These are phyloP conservation scores for Rhabdomys dilectus DNA, from an alignment of 2,113 vertebrate genomes.

Conservation along the genomic window DNA sequence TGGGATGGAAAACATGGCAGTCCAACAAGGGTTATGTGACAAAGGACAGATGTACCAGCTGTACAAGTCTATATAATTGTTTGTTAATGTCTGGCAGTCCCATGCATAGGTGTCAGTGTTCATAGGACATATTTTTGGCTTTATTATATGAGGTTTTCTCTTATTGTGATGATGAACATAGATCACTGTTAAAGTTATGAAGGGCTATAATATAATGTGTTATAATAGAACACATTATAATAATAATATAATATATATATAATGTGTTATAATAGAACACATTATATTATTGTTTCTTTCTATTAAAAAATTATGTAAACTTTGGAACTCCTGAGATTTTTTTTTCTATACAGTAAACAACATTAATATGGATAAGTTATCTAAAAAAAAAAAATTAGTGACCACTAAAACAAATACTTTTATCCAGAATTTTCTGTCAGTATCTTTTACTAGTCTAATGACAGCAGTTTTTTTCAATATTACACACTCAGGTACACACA, in stretches of 20 bases:
- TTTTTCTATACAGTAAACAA: background rate
- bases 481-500: background rate
- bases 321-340: background rate
- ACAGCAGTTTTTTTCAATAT: slow-evolving; percentile 21
- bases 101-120: background rate
- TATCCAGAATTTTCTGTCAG: slow-evolving; percentile 5
- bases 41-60: background rate
- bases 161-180: background rate
- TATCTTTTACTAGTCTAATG: slow-evolving; percentile 20
- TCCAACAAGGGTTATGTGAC: background rate
- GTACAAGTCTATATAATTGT: background rate
- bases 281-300: background rate
- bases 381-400: background rate
- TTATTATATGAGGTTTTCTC: background rate
- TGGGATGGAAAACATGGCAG: background rate
- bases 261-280: too few relatives aligned
- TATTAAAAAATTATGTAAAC: slow-evolving; percentile 50
- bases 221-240: background rate
- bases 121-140: background rate
- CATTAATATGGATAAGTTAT: background rate
- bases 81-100: background rate
- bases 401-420: slow-evolving; percentile 1
- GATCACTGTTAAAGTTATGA: slow-evolving; percentile 15
- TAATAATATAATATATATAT: too few relatives aligned
- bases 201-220: background rate